Evolutionary conservation across 2,113 vertebrate species (phyloP).

Genomic region (Mesitornis unicolor): DNA sequence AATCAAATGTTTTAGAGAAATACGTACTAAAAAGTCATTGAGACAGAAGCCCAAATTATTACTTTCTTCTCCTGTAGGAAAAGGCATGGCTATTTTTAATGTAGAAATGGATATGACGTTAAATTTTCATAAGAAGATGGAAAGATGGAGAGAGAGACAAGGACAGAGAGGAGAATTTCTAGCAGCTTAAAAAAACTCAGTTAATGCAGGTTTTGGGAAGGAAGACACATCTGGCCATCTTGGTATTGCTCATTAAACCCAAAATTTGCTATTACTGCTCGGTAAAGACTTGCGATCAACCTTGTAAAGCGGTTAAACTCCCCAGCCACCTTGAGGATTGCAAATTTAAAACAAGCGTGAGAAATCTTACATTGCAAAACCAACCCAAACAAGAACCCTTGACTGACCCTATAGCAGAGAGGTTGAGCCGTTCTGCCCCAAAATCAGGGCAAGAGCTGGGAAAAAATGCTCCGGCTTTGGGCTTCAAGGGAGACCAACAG

Average conservation of each 20-base stretch:
- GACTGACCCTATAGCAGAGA: no score
- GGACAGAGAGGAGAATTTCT: not conserved
- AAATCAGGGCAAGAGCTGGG: not conserved
- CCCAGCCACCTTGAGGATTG: not conserved
- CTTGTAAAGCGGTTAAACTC: not conserved
- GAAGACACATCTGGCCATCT: not conserved
- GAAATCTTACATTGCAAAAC: not conserved
- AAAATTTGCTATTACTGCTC: not conserved
- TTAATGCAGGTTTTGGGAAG: not conserved
- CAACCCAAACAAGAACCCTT: fast-evolving
- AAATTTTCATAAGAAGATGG: not conserved
- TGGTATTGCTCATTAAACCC: not conserved
- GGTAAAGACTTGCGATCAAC: not conserved
- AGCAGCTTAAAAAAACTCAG: not conserved
- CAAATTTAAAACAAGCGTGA: not conserved
- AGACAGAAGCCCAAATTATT: not conserved
- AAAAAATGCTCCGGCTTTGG: not conserved
- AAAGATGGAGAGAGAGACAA: not conserved
- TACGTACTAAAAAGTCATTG: not conserved
- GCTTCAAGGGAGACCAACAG: not conserved
- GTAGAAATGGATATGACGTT: not conserved
- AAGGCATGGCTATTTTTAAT: not conserved
- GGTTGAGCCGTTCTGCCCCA: no score
- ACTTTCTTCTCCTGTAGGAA: not conserved
- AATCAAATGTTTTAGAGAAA: no score